Evolutionary conservation across 1,140 invertebrate species (phyloP).

Genomic region (Papilio polytes): DNA sequence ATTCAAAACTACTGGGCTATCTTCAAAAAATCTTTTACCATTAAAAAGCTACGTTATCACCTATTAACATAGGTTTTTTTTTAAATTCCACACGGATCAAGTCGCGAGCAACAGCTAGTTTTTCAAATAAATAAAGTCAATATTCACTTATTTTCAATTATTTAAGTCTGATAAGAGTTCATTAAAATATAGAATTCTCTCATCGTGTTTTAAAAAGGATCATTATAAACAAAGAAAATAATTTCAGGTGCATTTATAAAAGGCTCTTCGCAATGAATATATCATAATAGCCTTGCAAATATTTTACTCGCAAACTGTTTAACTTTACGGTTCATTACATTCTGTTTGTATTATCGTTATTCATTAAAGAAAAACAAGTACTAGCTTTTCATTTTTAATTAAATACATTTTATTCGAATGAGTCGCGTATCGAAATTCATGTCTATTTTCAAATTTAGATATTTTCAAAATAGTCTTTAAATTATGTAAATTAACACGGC

Average conservation of each 20-base stretch:
- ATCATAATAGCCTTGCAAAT: conserved; percentile 7
- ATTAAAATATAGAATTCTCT: neutral
- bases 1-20: too few species aligned
- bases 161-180: neutral
- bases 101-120: too few species aligned
- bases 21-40: too few species aligned
- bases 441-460: neutral
- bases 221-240: neutral
- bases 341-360: neutral
- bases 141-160: too few species aligned
- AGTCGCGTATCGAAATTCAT: neutral
- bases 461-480: neutral
- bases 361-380: neutral
- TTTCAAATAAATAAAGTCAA: too few species aligned
- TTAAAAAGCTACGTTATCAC: too few species aligned
- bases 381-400: neutral
- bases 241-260: neutral
- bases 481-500: too few species aligned
- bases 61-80: too few species aligned
- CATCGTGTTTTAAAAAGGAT: neutral
- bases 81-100: too few species aligned
- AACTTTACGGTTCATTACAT: neutral
- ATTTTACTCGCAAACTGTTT: neutral
- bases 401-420: neutral
- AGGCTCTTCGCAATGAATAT: neutral